Percentiles rank a stretch among this genome's conserved stretches.
Conservation (phyloP, 2,888 invertebrate species). For the Graphium colonna region DNA sequence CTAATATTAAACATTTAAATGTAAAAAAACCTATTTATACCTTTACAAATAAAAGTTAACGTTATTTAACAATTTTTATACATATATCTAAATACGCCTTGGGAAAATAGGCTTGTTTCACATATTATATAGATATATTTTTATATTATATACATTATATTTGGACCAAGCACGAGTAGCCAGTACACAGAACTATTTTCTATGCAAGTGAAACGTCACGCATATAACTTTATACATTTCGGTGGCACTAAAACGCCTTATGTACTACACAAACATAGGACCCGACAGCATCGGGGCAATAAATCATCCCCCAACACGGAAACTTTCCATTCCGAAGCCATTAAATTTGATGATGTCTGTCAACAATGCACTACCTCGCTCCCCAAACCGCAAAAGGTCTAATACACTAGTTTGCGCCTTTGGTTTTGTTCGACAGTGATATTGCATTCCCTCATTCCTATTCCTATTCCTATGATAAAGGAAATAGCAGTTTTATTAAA, state of each 20-base stretch:
- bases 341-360: slow-evolving; percentile 53
- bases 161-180: no score
- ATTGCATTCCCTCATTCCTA: slow-evolving; percentile 10
- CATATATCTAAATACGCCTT: no score
- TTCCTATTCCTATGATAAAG: background rate
- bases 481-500: slow-evolving; percentile 14
- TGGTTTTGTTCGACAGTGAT: slow-evolving; percentile 3
- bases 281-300: slow-evolving; percentile 39
- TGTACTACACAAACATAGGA: slow-evolving; percentile 20
- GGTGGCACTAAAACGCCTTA: background rate
- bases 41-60: no score
- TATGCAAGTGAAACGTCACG: no score
- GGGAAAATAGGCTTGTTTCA: no score
- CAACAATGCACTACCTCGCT: slow-evolving; percentile 42
- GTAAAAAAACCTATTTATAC: no score
- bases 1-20: no score
- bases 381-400: slow-evolving; percentile 19
- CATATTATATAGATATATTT: no score
- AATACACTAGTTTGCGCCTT: slow-evolving; percentile 9
- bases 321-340: slow-evolving; percentile 50
- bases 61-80: no score
- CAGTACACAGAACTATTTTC: no score
- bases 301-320: slow-evolving; percentile 50
- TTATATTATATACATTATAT: no score
- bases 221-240: no score